These are phyloP conservation scores for Drosophila navojoa DNA, from an alignment of 1,140 invertebrate species.

Conservation along the genomic window DNA sequence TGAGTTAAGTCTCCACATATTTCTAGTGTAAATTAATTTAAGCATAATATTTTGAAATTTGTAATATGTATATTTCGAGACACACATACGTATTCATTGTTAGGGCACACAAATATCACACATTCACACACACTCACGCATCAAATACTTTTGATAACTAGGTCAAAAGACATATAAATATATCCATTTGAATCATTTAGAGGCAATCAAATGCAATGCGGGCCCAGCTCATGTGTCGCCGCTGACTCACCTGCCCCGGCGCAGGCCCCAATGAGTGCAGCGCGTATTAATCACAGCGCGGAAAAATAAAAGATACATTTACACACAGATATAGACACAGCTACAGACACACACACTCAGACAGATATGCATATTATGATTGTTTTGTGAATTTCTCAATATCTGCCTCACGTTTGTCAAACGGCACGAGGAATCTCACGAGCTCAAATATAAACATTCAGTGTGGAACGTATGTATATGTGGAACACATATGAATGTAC, in stretches of 20 bases:
- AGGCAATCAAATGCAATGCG: slow-evolving; percentile 66
- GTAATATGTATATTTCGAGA: no score
- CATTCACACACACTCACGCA: background rate
- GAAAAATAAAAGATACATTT: slow-evolving; percentile 10
- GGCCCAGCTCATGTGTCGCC: slow-evolving; percentile 6
- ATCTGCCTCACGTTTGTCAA: slow-evolving; percentile 67
- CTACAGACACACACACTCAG: slow-evolving; percentile 18
- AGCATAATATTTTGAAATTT: no score
- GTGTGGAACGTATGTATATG: background rate
- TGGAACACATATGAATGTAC: background rate
- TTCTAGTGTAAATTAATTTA: no score
- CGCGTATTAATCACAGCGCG: slow-evolving; percentile 67
- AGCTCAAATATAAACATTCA: slow-evolving; percentile 2
- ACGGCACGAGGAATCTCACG: slow-evolving; percentile 33
- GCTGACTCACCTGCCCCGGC: slow-evolving; percentile 43
- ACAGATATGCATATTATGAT: background rate
- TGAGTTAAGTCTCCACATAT: no score
- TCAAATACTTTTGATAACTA: slow-evolving; percentile 52
- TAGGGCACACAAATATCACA: slow-evolving; percentile 21
- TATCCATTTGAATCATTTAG: slow-evolving; percentile 76
- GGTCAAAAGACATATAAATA: slow-evolving; percentile 66
- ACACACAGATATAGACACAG: slow-evolving; percentile 14
- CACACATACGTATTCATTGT: background rate
- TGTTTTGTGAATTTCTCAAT: slow-evolving; percentile 59
- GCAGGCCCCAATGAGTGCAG: slow-evolving; percentile 25